Conservation (phyloP, 2,113 vertebrate species). For the Galeopterus variegatus region DNA sequence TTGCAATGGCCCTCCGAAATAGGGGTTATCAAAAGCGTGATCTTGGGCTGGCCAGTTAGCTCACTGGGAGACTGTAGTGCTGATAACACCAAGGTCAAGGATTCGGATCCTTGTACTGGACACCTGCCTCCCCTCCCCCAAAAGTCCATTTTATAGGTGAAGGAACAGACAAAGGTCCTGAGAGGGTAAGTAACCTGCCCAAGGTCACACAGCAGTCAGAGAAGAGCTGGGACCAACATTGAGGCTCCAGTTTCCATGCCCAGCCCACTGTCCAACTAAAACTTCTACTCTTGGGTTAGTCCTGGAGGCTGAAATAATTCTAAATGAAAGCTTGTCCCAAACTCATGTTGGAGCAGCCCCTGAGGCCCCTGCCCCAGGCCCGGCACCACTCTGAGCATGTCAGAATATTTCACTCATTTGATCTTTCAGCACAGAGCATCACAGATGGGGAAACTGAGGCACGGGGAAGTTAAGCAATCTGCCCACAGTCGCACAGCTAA, state of each 20-base stretch:
- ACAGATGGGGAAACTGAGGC: not conserved
- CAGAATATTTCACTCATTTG: not conserved
- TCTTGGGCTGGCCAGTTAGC: too few relatives aligned
- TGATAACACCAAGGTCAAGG: too few relatives aligned
- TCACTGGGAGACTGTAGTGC: too few relatives aligned
- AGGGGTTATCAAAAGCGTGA: too few relatives aligned
- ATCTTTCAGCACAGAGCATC: not conserved
- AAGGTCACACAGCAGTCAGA: not conserved
- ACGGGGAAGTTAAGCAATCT: not conserved
- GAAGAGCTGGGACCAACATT: not conserved
- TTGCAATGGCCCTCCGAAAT: too few relatives aligned
- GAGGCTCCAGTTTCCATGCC: not conserved
- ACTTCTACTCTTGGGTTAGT: not conserved
- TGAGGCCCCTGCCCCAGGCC: not conserved
- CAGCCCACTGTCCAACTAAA: rapidly evolving
- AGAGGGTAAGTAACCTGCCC: not conserved
- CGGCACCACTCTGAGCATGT: not conserved
- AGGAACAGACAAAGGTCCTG: not conserved
- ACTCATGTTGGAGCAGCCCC: rapidly evolving
- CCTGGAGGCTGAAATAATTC: not conserved
- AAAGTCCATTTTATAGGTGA: rapidly evolving
- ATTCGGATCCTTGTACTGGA: too few relatives aligned
- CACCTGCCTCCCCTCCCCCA: too few relatives aligned
- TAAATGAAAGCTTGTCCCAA: not conserved
- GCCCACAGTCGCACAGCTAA: not conserved